phyloP scores from a whole-genome alignment of 1,140 invertebrate species.

The Vanessa atalanta region DNA sequence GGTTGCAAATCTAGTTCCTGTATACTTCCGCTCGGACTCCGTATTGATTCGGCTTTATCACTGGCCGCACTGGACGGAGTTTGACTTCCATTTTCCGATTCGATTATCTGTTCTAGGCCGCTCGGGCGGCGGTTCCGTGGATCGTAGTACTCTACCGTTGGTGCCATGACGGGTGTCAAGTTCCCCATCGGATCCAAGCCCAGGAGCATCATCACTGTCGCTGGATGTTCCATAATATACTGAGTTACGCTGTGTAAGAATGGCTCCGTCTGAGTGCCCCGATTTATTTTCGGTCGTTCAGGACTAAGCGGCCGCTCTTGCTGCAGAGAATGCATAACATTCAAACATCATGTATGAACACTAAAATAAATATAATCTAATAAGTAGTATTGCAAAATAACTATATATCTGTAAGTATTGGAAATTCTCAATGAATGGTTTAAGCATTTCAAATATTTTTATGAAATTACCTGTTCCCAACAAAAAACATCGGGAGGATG shows the following conservation, averaged over 20 bases:
- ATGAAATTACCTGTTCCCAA: slow-evolving; percentile 81
- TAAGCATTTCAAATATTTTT: neutral
- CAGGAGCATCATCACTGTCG: slow-evolving; percentile 76
- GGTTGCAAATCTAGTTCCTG: slow-evolving; percentile 56
- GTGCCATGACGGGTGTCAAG: slow-evolving; percentile 58
- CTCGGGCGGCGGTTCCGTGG: slow-evolving; percentile 59
- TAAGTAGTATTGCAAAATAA: neutral
- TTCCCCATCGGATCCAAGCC: slow-evolving; percentile 74
- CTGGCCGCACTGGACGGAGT: slow-evolving; percentile 67
- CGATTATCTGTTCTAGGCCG: slow-evolving; percentile 70
- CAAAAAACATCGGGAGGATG: slow-evolving; percentile 91
- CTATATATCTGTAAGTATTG: neutral
- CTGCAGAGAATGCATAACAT: slow-evolving; percentile 45
- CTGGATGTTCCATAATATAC: slow-evolving; percentile 79
- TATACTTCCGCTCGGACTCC: slow-evolving; percentile 59
- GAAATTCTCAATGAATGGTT: neutral
- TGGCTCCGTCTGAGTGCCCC: slow-evolving; percentile 77
- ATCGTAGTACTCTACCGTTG: slow-evolving; percentile 68
- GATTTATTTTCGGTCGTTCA: slow-evolving; percentile 64
- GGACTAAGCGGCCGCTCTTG: slow-evolving; percentile 70
- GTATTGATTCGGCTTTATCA: slow-evolving; percentile 54
- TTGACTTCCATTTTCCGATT: slow-evolving; percentile 71
- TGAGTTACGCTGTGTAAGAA: slow-evolving; percentile 77
- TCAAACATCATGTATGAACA: slow-evolving; percentile 1
- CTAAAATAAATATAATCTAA: neutral